phyloP scores from a whole-genome alignment of 2,797 vertebrate genomes.

The Danio jaintianensis region DNA sequence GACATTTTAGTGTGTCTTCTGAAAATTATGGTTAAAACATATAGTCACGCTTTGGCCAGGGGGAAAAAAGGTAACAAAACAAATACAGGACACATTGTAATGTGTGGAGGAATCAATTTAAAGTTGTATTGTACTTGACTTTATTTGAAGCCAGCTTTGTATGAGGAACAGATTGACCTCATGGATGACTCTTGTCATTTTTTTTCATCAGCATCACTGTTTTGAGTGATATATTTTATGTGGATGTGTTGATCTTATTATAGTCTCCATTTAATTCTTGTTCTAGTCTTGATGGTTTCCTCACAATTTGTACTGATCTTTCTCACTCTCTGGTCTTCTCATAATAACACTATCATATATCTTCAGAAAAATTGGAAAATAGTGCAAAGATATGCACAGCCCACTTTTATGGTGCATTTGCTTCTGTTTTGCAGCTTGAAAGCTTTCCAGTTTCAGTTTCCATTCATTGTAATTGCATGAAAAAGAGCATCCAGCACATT shows the following conservation, averaged over 20 bases:
- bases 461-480: neutral
- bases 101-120: no score
- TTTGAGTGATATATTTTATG: neutral
- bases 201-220: neutral
- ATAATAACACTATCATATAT: neutral
- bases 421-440: neutral
- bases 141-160: neutral
- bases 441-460: neutral
- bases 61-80: no score
- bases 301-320: neutral
- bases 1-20: no score
- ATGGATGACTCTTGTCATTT: no score
- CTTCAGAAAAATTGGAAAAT: neutral
- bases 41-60: no score
- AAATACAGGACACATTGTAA: no score
- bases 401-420: neutral
- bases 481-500: neutral
- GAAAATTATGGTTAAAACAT: no score
- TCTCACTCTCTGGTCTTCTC: neutral
- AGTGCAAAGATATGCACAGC: neutral
- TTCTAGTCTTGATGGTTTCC: no score
- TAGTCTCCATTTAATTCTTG: no score
- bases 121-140: no score
- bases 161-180: neutral
- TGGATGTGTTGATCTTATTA: neutral